Conservation (phyloP, 2,888 invertebrate species). For the Phalera bucephala region DNA sequence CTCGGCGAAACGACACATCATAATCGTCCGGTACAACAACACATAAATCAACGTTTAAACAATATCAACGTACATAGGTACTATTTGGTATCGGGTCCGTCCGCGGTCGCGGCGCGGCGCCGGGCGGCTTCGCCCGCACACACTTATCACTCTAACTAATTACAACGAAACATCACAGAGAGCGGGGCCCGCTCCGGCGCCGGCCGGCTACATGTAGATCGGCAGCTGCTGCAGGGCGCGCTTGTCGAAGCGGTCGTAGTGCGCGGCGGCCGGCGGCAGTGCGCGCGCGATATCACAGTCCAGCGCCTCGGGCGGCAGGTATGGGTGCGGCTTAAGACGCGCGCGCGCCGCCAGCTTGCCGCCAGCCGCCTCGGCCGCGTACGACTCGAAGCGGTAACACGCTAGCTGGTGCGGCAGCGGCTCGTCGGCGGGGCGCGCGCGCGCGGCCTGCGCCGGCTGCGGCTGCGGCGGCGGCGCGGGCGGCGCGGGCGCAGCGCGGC, state of each 20-base stretch:
- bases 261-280: conserved; percentile 61
- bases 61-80: conserved; percentile 74
- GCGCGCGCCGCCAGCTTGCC: conserved; percentile 51
- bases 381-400: conserved; percentile 55
- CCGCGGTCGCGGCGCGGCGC: conserved; percentile 30
- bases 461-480: conserved; percentile 48
- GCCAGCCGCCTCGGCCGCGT: conserved; percentile 40
- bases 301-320: conserved; percentile 53
- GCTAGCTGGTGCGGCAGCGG: conserved; percentile 34
- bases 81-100: conserved; percentile 73
- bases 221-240: conserved; percentile 79
- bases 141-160: conserved; percentile 71
- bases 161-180: conserved; percentile 74
- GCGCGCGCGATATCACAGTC: conserved; percentile 76
- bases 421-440: conserved; percentile 37
- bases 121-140: conserved; percentile 24
- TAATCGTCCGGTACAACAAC: conserved; percentile 65
- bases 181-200: conserved; percentile 46
- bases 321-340: conserved; percentile 59
- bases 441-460: conserved; percentile 42
- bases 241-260: conserved; percentile 78
- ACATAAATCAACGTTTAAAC: conserved; percentile 72
- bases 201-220: conserved; percentile 74
- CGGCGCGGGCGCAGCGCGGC: conserved; percentile 44
- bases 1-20: conserved; percentile 43